These are phyloP conservation scores for Amphiprion percula DNA, from an alignment of 2,113 vertebrate genomes.

Conservation along the genomic window DNA sequence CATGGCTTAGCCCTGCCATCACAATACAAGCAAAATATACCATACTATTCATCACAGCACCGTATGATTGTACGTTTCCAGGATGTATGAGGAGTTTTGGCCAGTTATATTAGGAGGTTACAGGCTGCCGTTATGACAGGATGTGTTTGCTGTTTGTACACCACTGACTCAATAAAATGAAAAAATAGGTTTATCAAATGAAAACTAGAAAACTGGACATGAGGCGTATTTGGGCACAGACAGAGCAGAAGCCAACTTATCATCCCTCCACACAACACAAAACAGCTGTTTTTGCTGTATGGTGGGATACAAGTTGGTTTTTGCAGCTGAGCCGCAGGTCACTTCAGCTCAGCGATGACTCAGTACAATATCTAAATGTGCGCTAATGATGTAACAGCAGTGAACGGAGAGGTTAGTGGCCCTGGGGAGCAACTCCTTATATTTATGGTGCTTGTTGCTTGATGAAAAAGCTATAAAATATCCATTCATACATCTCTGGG, in stretches of 20 bases:
- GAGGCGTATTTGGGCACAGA: background rate
- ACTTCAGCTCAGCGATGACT: constrained; percentile 44
- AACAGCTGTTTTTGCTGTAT: constrained; percentile 23
- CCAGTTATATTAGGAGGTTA: no score
- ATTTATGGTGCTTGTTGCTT: constrained; percentile 28
- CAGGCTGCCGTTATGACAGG: no score
- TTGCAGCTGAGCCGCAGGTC: constrained; percentile 27
- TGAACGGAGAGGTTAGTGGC: constrained; percentile 55
- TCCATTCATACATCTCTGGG: background rate
- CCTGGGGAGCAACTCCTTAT: constrained; percentile 19
- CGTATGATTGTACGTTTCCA: no score
- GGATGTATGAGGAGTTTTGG: no score
- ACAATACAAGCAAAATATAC: no score
- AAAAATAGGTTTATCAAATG: background rate
- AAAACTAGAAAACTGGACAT: background rate
- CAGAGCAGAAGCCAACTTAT: background rate
- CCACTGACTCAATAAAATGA: background rate
- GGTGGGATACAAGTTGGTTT: constrained; percentile 10
- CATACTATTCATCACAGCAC: no score
- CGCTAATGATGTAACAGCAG: constrained; percentile 60
- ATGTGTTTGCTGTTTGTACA: no score
- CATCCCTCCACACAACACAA: background rate
- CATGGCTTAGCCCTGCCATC: no score
- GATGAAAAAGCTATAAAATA: constrained; percentile 23
- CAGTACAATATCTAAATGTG: constrained; percentile 43